Base-by-base conservation (phyloP, 2,113 vertebrate genomes). In the Percina caprodes region DNA sequence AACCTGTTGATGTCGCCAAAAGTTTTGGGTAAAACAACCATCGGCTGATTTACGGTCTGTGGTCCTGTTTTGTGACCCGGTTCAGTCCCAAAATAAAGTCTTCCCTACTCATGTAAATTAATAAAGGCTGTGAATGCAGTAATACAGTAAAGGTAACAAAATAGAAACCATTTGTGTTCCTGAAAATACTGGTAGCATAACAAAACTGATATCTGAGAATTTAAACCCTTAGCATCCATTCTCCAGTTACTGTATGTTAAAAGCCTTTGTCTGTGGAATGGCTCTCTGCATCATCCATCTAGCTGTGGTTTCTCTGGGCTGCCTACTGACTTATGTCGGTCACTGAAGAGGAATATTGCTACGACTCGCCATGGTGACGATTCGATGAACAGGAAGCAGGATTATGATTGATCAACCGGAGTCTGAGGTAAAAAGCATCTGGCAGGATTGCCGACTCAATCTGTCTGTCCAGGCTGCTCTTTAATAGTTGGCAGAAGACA, bases 401-500 rank as follows among this genome's bases (percentile, higher is more conserved):
- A 81, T 80, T 51, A 61, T 74, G 82, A 87, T 77, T n/a, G 80
- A 89, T 82, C 3, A 13, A 35, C 13, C 4, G 1, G 5, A 15
- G 24, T 62, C 63, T 59, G 33, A 68, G 69, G 66, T 83, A 61
- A 77, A 82, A 60, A 62, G 58, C 65, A 62, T 71, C 45, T 55
- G 66, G 56, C 69, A 62, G 67, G 70, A 68, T 63, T 68, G 83
- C 61, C 48, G 66, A 62, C 49, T 86, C 56, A 52, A 52, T 88
- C 24, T 60, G 51, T 75, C 74, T 45, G 71, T 72, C 52, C 45
- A 10, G 61, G 66, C 49, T 19, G 60, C 51, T 72, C 67, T 66
- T 71, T 67, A 62, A 75, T 77, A 69, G 77, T 74, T 73, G 66
- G 14, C n/a, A 30, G 62, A 76, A 83, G 69, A 85, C 52, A 74